Base-by-base conservation (phyloP, 2,888 invertebrate genomes). In the Theretra japonica region DNA sequence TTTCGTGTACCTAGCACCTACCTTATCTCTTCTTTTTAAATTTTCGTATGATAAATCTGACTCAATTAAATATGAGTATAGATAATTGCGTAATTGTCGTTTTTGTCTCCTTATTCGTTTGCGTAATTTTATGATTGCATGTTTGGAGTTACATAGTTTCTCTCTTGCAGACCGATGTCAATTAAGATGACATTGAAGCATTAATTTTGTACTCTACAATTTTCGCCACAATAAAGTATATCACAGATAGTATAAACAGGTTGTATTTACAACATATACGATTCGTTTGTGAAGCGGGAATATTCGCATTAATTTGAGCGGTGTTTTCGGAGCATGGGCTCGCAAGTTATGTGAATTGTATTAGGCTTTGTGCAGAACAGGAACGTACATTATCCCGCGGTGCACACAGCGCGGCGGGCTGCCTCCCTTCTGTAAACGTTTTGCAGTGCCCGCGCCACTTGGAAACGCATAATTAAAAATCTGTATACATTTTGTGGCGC, bases 321-420 rank as follows among this genome's bases (percentile, higher is more conserved):
- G 21, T 68, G 17, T 68, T 62, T 62, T 59, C 48, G 48, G 58
- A 58, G 58, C 58, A 25, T 25, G 25, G 23, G 25, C 58, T 58
- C 25, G 58, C 23, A 58, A 30, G 62, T 62, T 72, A 60, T 71
- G 73, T 69, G 57, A 62, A 68, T 56, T 59, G 58, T 70, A 71
- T 70, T 48, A 73, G 70, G 33, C 70, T 73, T 65, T 73, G 70
- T 69, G 59, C 41, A 57, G 70, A 62, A 69, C 59, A 69, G 72
- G 48, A 33, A 58, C 72, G 72, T 72, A 72, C 70, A 72, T 73
- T 73, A 72, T 76, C 30, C 50, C 21, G 41, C 65, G 28, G n/a
- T 65, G 30, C 21, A 53, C 53, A 50, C n/a, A 53, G 28, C 23
- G 25, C 50, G 53, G 53, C 41, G 11, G 41, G 41, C 15, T 1